These are phyloP conservation scores for Microvelia longipes DNA, from an alignment of 1,140 invertebrate species.

Conservation along the genomic window DNA sequence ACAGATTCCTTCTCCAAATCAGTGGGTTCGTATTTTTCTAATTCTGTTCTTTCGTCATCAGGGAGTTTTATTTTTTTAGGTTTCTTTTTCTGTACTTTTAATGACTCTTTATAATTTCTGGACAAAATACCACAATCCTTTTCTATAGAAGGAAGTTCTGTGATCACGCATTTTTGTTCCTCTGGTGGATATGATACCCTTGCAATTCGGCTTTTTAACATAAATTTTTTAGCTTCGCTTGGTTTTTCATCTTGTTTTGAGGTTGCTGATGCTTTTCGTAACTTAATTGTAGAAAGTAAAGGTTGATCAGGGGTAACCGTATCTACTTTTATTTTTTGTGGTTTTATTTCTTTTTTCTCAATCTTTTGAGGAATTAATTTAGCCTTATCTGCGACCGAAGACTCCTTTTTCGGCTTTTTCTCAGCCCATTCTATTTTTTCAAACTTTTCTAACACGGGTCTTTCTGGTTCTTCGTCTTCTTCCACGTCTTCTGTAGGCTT, in stretches of 20 bases:
- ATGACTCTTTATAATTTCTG: constrained; percentile 49
- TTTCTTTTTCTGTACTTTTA: constrained; percentile 43
- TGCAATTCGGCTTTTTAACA: constrained; percentile 45
- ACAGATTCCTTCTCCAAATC: constrained; percentile 14
- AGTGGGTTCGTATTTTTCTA: constrained; percentile 35
- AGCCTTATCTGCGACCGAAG: not conserved
- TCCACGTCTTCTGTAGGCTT: constrained; percentile 7
- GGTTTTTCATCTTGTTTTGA: constrained; percentile 34
- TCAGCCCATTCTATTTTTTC: constrained; percentile 6
- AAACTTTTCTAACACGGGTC: not conserved
- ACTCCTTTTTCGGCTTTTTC: constrained; percentile 6
- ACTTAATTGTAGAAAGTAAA: constrained; percentile 43
- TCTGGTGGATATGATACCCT: constrained; percentile 33
- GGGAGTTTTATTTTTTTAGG: constrained; percentile 32
- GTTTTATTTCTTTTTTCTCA: constrained; percentile 33
- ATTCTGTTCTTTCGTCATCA: constrained; percentile 27
- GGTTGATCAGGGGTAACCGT: constrained; percentile 31
- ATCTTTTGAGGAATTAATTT: constrained; percentile 15
- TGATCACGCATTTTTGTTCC: constrained; percentile 23
- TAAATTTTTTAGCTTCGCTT: constrained; percentile 39
- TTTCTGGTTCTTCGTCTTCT: not conserved
- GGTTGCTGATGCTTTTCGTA: constrained; percentile 39
- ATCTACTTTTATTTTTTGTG: constrained; percentile 32
- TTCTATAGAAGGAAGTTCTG: constrained; percentile 19
- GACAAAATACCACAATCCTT: constrained; percentile 46